Evolutionary conservation across 1,140 invertebrate genomes (phyloP), one percentile per base, ranked within the genome.

Genomic region (Bacillus rossius): DNA sequence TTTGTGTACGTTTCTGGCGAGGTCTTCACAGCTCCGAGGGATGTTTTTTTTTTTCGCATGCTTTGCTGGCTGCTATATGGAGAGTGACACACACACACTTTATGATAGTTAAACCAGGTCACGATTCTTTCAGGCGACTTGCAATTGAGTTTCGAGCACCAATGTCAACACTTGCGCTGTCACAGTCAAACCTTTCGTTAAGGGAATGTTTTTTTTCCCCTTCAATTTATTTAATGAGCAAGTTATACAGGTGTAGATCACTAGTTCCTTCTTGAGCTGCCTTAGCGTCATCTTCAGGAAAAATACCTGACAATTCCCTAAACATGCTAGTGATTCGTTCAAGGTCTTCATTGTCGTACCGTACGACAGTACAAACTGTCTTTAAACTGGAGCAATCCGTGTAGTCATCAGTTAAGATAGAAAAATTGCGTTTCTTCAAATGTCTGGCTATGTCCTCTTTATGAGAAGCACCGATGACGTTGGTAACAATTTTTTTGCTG

Each of bases 41-140:
- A 61, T 40, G 42, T 43, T 25, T 55, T 66, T 43, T 25, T 55
- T 66, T 68, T 51, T 65, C 45, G 40, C 70, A 73, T 7, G 73
- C 71, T 37, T 69, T 66, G 57, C 67, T 71, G 8, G 69, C 65
- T 60, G 70, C 70, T 13, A 73, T 60, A 34, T 67, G 52, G 42
- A 72, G 42, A 72, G 66, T 70, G 45, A 73, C 71, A 47, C 69
- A 73, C 47, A 70, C 68, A 53, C 69, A 73, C 55, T 71, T 73
- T 43, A 72, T 65, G n/a, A 61, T 50, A 51, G 65, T 67, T 10
- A 70, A 38, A 59, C 66, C 19, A 0, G 67, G 70, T 34, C 68
- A 69, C 17, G 69, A 64, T 29, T 64, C 64, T 59, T 47, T 25
- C 49, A 72, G 65, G 23, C 63, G 49, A 26, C 47, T 64, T 13